Evolutionary conservation across 92 coral and sea anemone genomes (phyloP), one percentile per base, ranked within the genome.

Genomic region (Phenganax marumi): DNA sequence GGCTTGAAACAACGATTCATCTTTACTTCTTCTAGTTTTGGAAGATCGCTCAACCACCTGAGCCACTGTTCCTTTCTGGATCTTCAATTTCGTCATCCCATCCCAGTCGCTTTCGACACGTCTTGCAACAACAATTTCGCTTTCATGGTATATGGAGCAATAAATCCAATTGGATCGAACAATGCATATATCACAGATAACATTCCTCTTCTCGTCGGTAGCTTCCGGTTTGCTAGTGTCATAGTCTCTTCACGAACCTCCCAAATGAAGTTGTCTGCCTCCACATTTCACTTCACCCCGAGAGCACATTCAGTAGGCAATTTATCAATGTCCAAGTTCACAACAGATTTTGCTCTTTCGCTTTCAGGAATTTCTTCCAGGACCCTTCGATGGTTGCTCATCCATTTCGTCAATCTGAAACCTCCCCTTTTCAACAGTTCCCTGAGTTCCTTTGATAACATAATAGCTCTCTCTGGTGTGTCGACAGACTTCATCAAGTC

Each of bases 401-500:
- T 23, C 81, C 86, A 83, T 50, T 83, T 83, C 14, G 80, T 83
- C 43, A 83, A 26, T 22, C 23, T 57, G 48, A 83, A 83, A n/a
- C 86, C 81, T 10, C 86, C 86, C 12, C 52, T 84, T 33, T 8
- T 52, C 48, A 84, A 64, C 56, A 50, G 68, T 12, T 72, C 39
- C 24, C 70, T 50, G 8, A 73, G 24, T 14, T 62, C 2, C 11
- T 62, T 62, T 62, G 68, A 79, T 47, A 84, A 55, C 14, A 22
- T 23, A 10, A 84, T 78, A 0, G 88, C 88, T 26, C 56, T 84
- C 8, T 43, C 88, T 43, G 69, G 24, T 52, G 78, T 50, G 25
- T 55, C 48, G 10, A 50, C 61, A 12, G 88, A 88, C 76, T 84
- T 88, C 88, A 84, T 84, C 33, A 80, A 51, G 60, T 88, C 90